phyloP scores from a whole-genome alignment of 2,888 invertebrate species.

The Cryptocephalus primarius region DNA sequence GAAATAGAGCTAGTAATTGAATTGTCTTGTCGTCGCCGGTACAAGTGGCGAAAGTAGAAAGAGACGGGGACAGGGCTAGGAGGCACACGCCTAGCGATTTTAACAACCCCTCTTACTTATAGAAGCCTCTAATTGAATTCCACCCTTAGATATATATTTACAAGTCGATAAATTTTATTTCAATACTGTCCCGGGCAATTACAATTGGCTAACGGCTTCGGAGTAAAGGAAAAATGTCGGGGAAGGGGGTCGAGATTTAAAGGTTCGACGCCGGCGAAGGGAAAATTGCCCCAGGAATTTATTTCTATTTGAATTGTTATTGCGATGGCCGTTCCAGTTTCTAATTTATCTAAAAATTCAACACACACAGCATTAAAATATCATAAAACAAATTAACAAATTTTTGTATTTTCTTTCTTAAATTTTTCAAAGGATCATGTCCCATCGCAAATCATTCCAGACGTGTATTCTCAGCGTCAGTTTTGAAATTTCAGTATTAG shows the following conservation, averaged over 20 bases:
- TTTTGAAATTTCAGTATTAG: too few relatives aligned
- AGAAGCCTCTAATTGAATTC: slow-evolving; percentile 34
- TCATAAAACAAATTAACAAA: too few relatives aligned
- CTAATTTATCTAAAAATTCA: too few relatives aligned
- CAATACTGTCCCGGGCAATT: slow-evolving; percentile 22
- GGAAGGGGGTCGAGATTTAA: too few relatives aligned
- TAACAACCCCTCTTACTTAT: not conserved
- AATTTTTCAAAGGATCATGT: too few relatives aligned
- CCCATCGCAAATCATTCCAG: too few relatives aligned
- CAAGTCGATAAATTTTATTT: slow-evolving; percentile 34
- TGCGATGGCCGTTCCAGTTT: too few relatives aligned
- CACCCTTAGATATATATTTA: slow-evolving; percentile 33
- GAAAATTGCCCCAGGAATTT: not conserved
- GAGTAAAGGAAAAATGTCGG: not conserved
- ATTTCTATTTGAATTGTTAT: too few relatives aligned
- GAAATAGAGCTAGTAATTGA: not conserved
- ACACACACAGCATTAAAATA: too few relatives aligned
- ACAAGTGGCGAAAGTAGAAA: not conserved
- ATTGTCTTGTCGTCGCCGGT: not conserved
- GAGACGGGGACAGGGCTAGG: not conserved
- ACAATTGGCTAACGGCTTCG: slow-evolving; percentile 5
- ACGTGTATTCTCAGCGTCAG: too few relatives aligned
- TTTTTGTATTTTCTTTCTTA: too few relatives aligned
- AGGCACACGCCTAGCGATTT: not conserved
- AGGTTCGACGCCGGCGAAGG: not conserved